Conservation (phyloP, 2,888 invertebrate genomes). For the Lottia gigantea region DNA sequence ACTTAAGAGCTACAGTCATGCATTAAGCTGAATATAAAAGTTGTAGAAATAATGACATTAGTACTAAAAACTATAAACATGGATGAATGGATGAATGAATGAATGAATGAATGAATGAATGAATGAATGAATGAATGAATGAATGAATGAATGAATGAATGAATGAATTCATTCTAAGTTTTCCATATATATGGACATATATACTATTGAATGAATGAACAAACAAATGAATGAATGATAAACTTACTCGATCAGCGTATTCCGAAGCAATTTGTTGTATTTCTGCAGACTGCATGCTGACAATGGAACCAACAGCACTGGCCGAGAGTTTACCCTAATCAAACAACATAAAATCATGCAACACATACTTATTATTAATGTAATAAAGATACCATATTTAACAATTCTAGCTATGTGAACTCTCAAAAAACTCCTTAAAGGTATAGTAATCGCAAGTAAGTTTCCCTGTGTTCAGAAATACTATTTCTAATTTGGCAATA, state of each 20-base stretch:
- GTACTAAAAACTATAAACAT: too few relatives aligned
- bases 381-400: background rate
- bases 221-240: background rate
- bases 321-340: constrained; percentile 65
- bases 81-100: background rate
- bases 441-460: too few relatives aligned
- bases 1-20: too few relatives aligned
- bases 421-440: too few relatives aligned
- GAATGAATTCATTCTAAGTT: too few relatives aligned
- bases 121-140: background rate
- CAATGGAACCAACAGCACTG: constrained; percentile 71
- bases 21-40: too few relatives aligned
- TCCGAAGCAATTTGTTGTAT: constrained; percentile 77
- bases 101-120: background rate
- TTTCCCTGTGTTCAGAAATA: too few relatives aligned
- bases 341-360: background rate
- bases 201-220: background rate
- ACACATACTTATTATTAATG: too few relatives aligned
- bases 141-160: background rate
- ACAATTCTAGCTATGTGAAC: background rate
- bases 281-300: constrained; percentile 77
- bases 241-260: constrained; percentile 75
- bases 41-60: too few relatives aligned
- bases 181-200: too few relatives aligned
- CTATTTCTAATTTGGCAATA: too few relatives aligned